A percentile compares a stretch with the other conserved stretches of the same genome.
phyloP scores from a whole-genome alignment of 2,888 invertebrate genomes.

The Chrysolina oricalcia region DNA sequence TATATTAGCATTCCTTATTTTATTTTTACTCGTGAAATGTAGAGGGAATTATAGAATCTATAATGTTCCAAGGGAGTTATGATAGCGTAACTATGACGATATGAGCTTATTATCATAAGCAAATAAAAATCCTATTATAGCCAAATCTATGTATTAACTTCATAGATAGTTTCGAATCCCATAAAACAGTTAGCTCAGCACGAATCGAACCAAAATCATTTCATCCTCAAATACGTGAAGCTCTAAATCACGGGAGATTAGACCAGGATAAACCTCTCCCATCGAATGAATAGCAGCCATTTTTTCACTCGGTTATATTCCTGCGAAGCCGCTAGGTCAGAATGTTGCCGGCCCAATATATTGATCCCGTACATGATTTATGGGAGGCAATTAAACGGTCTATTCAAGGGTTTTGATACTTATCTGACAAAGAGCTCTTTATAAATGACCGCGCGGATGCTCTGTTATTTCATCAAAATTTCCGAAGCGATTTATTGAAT shows the following conservation, averaged over 20 bases:
- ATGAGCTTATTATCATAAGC: too few relatives aligned
- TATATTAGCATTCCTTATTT: too few relatives aligned
- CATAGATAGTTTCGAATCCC: not conserved
- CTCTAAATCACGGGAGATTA: not conserved
- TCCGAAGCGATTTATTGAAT: conserved; percentile 39
- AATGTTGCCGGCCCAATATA: conserved; percentile 32
- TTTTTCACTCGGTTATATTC: conserved; percentile 13
- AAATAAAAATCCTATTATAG: too few relatives aligned
- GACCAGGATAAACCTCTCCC: not conserved
- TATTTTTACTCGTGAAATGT: too few relatives aligned
- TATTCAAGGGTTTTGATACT: conserved; percentile 44
- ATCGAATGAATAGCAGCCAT: conserved; percentile 4
- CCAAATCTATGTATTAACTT: not conserved
- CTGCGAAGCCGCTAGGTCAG: conserved; percentile 39
- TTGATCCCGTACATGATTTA: conserved; percentile 44
- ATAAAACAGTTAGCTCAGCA: not conserved
- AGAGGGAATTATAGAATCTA: too few relatives aligned
- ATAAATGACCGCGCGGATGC: conserved; percentile 41
- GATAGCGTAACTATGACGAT: too few relatives aligned
- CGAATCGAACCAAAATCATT: not conserved
- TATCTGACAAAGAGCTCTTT: conserved; percentile 45
- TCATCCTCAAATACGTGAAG: not conserved
- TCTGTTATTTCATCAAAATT: conserved; percentile 42
- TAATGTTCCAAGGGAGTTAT: too few relatives aligned
- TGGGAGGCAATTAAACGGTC: conserved; percentile 41